These are phyloP conservation scores for Nasonovia ribisnigri DNA, from an alignment of 2,888 invertebrate genomes.

Conservation along the genomic window DNA sequence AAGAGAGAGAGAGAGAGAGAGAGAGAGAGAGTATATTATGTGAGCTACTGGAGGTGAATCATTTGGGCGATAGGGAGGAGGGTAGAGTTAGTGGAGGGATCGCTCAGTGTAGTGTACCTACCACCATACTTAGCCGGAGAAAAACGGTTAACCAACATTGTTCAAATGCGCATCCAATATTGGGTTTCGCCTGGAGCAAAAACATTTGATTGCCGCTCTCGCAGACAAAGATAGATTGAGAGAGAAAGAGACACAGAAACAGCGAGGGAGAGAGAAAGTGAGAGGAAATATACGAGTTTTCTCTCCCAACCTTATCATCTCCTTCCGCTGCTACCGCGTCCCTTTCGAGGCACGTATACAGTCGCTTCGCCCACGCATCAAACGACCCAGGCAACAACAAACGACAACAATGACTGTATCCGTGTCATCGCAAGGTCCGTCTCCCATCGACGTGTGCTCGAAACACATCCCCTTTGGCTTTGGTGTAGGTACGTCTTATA, in stretches of 20 bases:
- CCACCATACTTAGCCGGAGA: conserved; percentile 12
- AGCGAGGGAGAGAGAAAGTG: background rate
- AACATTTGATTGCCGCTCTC: conserved; percentile 41
- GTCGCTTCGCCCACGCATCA: background rate
- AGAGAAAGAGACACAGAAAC: background rate
- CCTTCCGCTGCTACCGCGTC: background rate
- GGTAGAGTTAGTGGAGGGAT: background rate
- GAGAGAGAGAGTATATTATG: background rate
- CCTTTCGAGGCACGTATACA: background rate
- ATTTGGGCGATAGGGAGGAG: background rate
- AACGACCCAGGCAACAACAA: background rate
- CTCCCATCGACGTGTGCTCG: background rate
- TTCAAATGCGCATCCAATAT: conserved; percentile 43
- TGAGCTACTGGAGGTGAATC: background rate
- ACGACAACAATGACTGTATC: conserved; percentile 42
- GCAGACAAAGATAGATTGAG: background rate
- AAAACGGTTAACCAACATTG: conserved; percentile 49
- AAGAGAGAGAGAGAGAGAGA: background rate
- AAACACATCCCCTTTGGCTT: background rate
- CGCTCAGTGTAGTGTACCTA: background rate
- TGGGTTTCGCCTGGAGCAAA: conserved; percentile 51
- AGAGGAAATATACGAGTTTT: background rate
- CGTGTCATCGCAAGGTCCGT: background rate
- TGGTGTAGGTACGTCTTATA: background rate
- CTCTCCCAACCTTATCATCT: background rate